phyloP scores from a whole-genome alignment of 2,888 invertebrate genomes.

The Lochmaea crataegi region DNA sequence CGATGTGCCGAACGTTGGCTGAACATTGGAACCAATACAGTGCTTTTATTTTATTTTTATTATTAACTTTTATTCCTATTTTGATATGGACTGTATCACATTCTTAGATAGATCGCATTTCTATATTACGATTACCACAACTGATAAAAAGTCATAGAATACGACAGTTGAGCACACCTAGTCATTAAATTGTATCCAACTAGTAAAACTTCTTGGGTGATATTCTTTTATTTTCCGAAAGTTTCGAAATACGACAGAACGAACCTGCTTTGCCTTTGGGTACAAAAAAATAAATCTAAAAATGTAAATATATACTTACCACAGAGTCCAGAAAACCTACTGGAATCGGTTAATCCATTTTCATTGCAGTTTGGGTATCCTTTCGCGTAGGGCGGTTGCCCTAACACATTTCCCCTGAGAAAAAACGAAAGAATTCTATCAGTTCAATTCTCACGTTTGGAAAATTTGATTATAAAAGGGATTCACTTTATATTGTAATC shows the following conservation, averaged over 20 bases:
- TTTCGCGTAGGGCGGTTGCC: constrained; percentile 79
- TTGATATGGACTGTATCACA: too few species aligned
- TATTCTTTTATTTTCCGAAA: not conserved
- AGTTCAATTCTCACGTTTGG: constrained; percentile 23
- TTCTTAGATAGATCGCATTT: too few species aligned
- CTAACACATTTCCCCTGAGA: constrained; percentile 79
- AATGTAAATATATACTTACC: constrained; percentile 68
- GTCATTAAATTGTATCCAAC: too few species aligned
- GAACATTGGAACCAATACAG: too few species aligned
- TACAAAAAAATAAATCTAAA: constrained; percentile 7
- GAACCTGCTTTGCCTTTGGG: not conserved
- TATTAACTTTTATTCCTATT: too few species aligned
- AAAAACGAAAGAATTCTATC: constrained; percentile 28
- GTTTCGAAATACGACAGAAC: not conserved
- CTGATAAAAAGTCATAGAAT: too few species aligned
- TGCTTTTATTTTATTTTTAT: too few species aligned
- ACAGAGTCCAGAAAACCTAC: constrained; percentile 81
- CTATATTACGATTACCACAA: too few species aligned
- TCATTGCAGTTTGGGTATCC: constrained; percentile 79
- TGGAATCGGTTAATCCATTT: constrained; percentile 77
- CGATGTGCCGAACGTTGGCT: too few species aligned
- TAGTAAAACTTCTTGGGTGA: not conserved
- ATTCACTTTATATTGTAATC: constrained; percentile 33
- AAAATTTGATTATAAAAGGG: constrained; percentile 32
- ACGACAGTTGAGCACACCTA: too few species aligned